Percentiles rank a stretch among this genome's conserved stretches.
Evolutionary conservation across 2,888 invertebrate genomes (phyloP).

Genomic region (Malacosoma neustria): DNA sequence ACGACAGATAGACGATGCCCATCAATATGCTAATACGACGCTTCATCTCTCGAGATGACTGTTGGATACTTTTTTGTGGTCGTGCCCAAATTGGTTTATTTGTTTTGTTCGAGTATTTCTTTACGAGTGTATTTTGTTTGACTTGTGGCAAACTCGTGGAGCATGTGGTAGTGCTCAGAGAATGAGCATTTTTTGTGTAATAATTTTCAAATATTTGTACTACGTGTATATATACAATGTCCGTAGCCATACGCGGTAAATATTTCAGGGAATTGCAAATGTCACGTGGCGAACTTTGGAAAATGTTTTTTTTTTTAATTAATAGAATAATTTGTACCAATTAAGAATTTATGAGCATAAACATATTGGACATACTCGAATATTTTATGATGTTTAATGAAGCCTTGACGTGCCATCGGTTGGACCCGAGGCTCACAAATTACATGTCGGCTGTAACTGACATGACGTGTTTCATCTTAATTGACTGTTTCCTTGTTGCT

Average conservation of each 20-base stretch:
- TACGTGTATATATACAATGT: not conserved
- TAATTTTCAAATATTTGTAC: not conserved
- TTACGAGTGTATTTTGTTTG: conserved; percentile 56
- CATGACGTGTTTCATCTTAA: not conserved
- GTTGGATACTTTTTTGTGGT: conserved; percentile 47
- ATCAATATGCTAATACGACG: conserved; percentile 69
- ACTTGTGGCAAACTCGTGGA: conserved; percentile 40
- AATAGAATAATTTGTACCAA: not conserved
- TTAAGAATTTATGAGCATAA: not conserved
- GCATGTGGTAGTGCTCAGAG: conserved; percentile 31
- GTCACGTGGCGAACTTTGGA: not conserved
- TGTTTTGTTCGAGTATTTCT: conserved; percentile 64
- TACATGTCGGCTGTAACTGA: not conserved
- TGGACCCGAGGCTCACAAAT: not conserved
- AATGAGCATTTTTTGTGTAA: conserved; percentile 16
- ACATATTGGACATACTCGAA: not conserved
- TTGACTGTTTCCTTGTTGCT: not conserved
- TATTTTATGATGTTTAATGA: not conserved
- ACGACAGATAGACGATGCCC: conserved; percentile 54
- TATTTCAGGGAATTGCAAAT: not conserved
- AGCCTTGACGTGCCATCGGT: not conserved
- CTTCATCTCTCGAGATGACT: conserved; percentile 43
- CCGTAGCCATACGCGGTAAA: not conserved
- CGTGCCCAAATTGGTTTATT: conserved; percentile 64
- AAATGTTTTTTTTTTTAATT: not conserved